Percentiles rank a stretch among this genome's conserved stretches.
These are phyloP conservation scores for Eurystomus glaucurus DNA, from an alignment of 2,797 vertebrate genomes.

Conservation along the genomic window DNA sequence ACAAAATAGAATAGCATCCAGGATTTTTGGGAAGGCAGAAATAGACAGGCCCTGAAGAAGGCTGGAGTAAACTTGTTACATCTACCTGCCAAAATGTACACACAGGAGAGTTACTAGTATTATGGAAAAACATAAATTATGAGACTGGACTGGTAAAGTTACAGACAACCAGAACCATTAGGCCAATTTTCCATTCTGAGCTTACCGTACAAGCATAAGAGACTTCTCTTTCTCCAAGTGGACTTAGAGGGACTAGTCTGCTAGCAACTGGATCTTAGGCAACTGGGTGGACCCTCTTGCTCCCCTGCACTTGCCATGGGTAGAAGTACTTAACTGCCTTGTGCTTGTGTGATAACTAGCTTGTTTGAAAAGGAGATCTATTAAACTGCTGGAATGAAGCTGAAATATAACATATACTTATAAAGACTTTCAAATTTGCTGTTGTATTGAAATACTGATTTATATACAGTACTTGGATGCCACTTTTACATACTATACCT, in stretches of 20 bases:
- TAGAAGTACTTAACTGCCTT: not conserved
- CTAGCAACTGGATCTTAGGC: not conserved
- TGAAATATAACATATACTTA: not conserved
- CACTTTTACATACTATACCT: not conserved
- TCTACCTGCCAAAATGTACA: not conserved
- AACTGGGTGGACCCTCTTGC: accelerated
- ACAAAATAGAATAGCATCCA: not conserved
- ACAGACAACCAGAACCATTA: not conserved
- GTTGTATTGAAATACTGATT: not conserved
- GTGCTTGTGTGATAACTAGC: not conserved
- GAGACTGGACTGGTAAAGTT: not conserved
- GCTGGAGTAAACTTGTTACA: not conserved
- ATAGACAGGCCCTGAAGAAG: not conserved
- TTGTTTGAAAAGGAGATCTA: not conserved
- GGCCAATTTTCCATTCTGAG: not conserved
- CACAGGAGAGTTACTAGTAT: accelerated
- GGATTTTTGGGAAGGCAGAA: slow-evolving; percentile 6
- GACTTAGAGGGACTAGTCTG: not conserved
- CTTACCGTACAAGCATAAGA: not conserved
- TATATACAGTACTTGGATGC: not conserved
- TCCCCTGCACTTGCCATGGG: not conserved
- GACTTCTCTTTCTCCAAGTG: not conserved
- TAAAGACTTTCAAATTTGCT: slow-evolving; percentile 20
- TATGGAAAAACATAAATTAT: not conserved
- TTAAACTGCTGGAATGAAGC: slow-evolving; percentile 26